Evolutionary conservation across 2,797 vertebrate genomes (phyloP).

Genomic region (Halcyon smyrnensis): DNA sequence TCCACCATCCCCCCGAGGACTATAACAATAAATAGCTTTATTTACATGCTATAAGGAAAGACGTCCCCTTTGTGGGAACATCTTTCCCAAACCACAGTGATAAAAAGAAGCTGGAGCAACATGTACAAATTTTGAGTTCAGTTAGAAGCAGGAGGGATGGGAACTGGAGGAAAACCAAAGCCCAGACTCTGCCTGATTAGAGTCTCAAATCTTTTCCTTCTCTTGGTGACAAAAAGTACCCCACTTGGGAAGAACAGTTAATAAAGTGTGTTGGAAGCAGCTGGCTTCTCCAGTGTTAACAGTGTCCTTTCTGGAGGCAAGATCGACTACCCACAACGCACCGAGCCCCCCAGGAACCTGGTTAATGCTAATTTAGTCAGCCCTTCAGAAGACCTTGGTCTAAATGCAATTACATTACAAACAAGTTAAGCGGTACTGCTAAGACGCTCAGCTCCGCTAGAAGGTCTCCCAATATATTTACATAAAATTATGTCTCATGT

Average conservation of each 20-base stretch:
- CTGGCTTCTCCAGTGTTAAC: slow-evolving; percentile 80
- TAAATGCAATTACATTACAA: slow-evolving; percentile 85
- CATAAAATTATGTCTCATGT: slow-evolving; percentile 75
- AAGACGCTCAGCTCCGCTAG: slow-evolving; percentile 61
- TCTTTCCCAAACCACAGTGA: background rate
- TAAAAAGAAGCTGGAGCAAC: slow-evolving; percentile 13
- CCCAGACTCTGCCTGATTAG: slow-evolving; percentile 68
- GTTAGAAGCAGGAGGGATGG: background rate
- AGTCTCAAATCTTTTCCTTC: slow-evolving; percentile 78
- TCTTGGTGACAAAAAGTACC: slow-evolving; percentile 84
- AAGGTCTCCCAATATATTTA: slow-evolving; percentile 74
- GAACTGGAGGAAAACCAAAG: slow-evolving; percentile 24
- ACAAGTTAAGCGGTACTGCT: slow-evolving; percentile 80
- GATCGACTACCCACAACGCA: slow-evolving; percentile 82
- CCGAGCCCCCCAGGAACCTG: slow-evolving; percentile 80
- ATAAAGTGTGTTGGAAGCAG: slow-evolving; percentile 82
- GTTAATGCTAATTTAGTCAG: slow-evolving; percentile 92
- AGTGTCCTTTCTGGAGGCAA: slow-evolving; percentile 92
- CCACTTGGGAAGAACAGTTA: slow-evolving; percentile 87
- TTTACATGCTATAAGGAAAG: background rate
- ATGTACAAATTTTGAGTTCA: background rate
- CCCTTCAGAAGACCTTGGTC: slow-evolving; percentile 93
- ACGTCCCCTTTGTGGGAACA: background rate
- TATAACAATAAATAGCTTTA: slow-evolving; percentile 4
- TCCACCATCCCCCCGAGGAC: background rate